phyloP scores from a whole-genome alignment of 53 echinoderm and acorn worm species.

The Pentamera pediparva region DNA sequence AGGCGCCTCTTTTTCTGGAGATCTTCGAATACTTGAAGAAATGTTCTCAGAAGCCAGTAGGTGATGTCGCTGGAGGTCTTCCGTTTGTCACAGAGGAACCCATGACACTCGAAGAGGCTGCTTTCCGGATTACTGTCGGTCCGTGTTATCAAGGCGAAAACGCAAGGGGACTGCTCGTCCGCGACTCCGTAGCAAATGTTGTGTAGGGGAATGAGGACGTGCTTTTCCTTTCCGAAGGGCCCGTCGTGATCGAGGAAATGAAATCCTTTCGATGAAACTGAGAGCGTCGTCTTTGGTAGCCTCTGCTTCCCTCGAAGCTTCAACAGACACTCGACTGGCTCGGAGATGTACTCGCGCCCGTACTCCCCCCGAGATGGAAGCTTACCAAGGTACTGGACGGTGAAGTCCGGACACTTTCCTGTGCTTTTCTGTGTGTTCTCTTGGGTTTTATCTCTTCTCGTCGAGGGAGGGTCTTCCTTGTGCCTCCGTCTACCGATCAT shows the following conservation, averaged over 20 bases:
- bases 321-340: constrained; percentile 84
- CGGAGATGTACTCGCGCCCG: constrained; percentile 82
- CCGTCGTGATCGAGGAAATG: constrained; percentile 92
- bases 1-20: constrained; percentile 63
- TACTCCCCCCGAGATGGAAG: constrained; percentile 88
- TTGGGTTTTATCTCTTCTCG: constrained; percentile 10
- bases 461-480: constrained; percentile 2
- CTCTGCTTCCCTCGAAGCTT: constrained; percentile 65
- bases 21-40: constrained; percentile 88
- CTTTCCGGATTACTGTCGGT: constrained; percentile 86
- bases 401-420: constrained; percentile 79
- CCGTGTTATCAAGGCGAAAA: constrained; percentile 90
- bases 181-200: constrained; percentile 97
- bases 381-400: constrained; percentile 91
- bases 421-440: constrained; percentile 5
- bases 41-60: constrained; percentile 89
- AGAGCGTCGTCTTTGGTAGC: constrained; percentile 61
- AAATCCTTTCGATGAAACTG: constrained; percentile 85
- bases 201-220: constrained; percentile 92
- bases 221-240: constrained; percentile 92
- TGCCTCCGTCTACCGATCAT: background rate
- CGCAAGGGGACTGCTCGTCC: constrained; percentile 81
- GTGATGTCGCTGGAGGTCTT: constrained; percentile 85
- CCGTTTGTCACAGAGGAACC: constrained; percentile 72
- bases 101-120: constrained; percentile 89